These are phyloP conservation scores for Scleropages formosus DNA, from an alignment of 2,797 vertebrate species.

Conservation along the genomic window DNA sequence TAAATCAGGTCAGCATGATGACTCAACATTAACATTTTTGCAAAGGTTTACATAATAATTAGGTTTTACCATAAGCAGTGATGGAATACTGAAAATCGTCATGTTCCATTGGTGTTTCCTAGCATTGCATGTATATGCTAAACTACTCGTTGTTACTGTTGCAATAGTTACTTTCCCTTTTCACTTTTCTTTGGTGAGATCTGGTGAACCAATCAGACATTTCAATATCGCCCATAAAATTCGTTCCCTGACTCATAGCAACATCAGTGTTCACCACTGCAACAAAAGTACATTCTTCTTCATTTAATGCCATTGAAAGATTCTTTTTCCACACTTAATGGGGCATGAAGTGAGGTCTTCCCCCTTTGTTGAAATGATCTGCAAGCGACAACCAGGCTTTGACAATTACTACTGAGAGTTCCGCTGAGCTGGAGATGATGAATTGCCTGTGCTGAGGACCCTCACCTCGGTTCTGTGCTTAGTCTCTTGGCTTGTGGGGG, in stretches of 20 bases:
- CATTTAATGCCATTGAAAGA: constrained; percentile 42
- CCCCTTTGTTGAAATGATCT: constrained; percentile 24
- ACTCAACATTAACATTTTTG: too few relatives aligned
- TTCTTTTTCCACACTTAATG: constrained; percentile 67
- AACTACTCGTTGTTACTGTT: too few relatives aligned
- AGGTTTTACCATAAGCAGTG: too few relatives aligned
- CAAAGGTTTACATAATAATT: too few relatives aligned
- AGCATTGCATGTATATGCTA: too few relatives aligned
- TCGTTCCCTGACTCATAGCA: neutral
- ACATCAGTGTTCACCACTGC: neutral
- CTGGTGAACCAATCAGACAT: neutral
- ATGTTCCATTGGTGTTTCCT: too few relatives aligned
- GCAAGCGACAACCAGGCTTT: neutral
- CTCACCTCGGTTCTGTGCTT: neutral
- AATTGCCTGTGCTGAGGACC: neutral
- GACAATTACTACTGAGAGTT: constrained; percentile 10
- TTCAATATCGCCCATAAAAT: neutral
- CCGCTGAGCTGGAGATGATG: neutral
- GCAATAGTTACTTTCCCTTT: too few relatives aligned
- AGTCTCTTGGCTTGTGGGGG: neutral
- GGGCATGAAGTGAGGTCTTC: constrained; percentile 57
- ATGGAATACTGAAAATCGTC: too few relatives aligned
- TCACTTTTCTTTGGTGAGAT: too few relatives aligned
- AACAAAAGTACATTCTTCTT: constrained; percentile 49
- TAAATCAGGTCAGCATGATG: too few relatives aligned